phyloP scores from a whole-genome alignment of 2,797 vertebrate genomes.

The Clarias fuscus region DNA sequence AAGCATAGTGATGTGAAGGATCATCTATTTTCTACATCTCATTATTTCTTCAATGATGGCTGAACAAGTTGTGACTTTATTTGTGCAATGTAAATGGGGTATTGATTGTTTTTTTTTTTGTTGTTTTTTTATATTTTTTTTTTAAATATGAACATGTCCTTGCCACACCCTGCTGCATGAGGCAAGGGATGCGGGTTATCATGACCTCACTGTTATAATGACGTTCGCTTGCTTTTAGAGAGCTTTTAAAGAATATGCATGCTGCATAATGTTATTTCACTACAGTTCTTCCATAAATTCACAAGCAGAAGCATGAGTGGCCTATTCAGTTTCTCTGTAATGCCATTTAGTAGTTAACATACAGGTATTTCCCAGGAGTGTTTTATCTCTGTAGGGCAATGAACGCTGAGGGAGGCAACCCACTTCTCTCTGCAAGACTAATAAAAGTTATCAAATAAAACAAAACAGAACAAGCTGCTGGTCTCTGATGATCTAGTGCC shows the following conservation, averaged over 20 bases:
- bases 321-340: conserved; percentile 32
- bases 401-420: conserved; percentile 42
- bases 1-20: conserved; percentile 71
- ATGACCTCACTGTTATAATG: conserved; percentile 29
- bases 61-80: conserved; percentile 58
- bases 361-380: conserved; percentile 42
- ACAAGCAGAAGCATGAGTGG: conserved; percentile 21
- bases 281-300: conserved; percentile 25
- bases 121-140: not conserved
- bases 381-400: conserved; percentile 22
- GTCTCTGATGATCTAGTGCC: conserved; percentile 76
- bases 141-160: conserved; percentile 23
- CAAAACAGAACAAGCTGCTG: conserved; percentile 46
- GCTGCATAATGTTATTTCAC: conserved; percentile 28
- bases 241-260: conserved; percentile 32
- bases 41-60: conserved; percentile 73
- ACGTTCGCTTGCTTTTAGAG: conserved; percentile 22
- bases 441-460: conserved; percentile 51
- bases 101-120: conserved; percentile 30
- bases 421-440: conserved; percentile 49
- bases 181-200: conserved; percentile 23
- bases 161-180: not conserved
- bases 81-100: conserved; percentile 45
- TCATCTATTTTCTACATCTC: conserved; percentile 78
- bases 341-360: conserved; percentile 46